phyloP scores from a whole-genome alignment of 2,888 invertebrate genomes.

The Hoplodrina blanda region DNA sequence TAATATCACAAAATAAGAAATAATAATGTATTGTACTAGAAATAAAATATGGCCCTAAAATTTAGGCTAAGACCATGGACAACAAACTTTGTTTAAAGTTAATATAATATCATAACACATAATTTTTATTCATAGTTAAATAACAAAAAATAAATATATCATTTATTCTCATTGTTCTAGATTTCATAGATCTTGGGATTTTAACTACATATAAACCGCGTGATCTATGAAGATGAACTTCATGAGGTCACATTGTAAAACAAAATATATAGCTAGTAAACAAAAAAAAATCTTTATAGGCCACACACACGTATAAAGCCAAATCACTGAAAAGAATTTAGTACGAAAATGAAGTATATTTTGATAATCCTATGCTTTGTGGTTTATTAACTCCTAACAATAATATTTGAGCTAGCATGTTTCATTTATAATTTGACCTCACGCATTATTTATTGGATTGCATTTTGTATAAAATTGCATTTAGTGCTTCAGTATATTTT shows the following conservation, averaged over 20 bases:
- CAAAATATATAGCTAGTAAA: no score
- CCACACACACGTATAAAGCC: neutral
- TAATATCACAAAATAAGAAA: conserved; percentile 39
- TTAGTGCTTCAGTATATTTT: neutral
- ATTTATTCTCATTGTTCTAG: conserved; percentile 26
- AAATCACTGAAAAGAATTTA: neutral
- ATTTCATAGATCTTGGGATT: neutral
- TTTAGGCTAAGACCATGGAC: neutral
- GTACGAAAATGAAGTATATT: neutral
- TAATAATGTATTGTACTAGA: conserved; percentile 40
- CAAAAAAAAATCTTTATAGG: no score
- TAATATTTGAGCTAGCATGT: conserved; percentile 18
- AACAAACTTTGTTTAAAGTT: neutral
- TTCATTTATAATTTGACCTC: conserved; percentile 5
- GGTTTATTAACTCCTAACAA: neutral
- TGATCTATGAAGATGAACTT: neutral
- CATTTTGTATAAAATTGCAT: conserved; percentile 15
- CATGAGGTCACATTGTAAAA: neutral
- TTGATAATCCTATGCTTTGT: neutral
- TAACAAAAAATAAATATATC: conserved; percentile 4
- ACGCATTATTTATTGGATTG: neutral
- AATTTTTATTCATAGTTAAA: conserved; percentile 1
- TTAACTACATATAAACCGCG: neutral
- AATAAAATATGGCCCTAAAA: conserved; percentile 6
- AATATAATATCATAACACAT: neutral